phyloP scores from a whole-genome alignment of 2,888 invertebrate genomes.

The Drosophila glabriapex region DNA sequence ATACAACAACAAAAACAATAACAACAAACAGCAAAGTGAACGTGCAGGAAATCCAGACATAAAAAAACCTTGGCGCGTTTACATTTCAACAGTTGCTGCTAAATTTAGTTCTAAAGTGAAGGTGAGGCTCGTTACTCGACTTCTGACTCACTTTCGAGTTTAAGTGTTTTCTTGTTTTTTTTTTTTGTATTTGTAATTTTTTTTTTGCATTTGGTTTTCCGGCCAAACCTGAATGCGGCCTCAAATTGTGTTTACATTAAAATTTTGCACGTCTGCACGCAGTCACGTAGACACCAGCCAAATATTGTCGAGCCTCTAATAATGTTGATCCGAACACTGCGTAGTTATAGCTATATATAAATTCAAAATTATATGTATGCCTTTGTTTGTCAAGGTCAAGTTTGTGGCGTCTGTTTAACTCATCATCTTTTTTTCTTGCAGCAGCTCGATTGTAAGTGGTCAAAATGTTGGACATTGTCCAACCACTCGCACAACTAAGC shows the following conservation, averaged over 20 bases:
- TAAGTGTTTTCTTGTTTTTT: conserved; percentile 6
- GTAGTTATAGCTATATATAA: background rate
- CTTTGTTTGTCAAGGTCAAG: conserved; percentile 19
- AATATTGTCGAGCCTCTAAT: background rate
- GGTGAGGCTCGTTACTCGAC: conserved; percentile 28
- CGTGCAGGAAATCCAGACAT: conserved; percentile 47
- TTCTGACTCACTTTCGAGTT: conserved; percentile 39
- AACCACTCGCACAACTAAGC: conserved; percentile 52
- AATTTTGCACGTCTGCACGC: conserved; percentile 24
- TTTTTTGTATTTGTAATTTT: background rate
- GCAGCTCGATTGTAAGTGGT: conserved; percentile 13
- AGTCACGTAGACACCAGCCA: conserved; percentile 49
- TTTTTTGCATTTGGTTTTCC: conserved; percentile 5
- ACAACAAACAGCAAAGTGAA: conserved; percentile 46
- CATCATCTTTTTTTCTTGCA: conserved; percentile 8
- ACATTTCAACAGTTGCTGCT: conserved; percentile 32
- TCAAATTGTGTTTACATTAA: background rate
- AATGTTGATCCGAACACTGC: background rate
- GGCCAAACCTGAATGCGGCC: background rate
- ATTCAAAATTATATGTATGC: background rate
- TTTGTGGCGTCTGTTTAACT: conserved; percentile 11
- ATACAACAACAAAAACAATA: conserved; percentile 11
- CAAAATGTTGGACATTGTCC: conserved; percentile 80
- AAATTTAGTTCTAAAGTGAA: conserved; percentile 50
- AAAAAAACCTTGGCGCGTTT: conserved; percentile 57